Conservation (phyloP, 1,140 invertebrate genomes). For the Coenobita brevimanus region DNA sequence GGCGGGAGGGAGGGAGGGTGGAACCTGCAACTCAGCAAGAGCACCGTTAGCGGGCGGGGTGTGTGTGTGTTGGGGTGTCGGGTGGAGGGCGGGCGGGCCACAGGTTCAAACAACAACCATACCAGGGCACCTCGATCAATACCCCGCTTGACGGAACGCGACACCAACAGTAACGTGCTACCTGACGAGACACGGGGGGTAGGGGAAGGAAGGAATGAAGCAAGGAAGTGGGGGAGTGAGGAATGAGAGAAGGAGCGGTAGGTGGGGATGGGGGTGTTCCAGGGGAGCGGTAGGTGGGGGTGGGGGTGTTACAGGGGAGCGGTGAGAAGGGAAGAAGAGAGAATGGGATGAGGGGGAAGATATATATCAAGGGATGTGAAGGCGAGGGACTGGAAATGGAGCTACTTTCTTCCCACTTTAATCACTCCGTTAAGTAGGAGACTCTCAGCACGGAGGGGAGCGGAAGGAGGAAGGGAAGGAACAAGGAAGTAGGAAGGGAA, state of each 20-base stretch:
- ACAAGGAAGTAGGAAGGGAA: too few relatives aligned
- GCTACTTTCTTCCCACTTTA: too few relatives aligned
- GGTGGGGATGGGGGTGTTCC: background rate
- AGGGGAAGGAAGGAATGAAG: background rate
- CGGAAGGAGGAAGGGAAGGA: too few relatives aligned
- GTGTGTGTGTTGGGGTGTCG: too few relatives aligned
- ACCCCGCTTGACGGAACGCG: background rate
- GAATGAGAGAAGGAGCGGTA: background rate
- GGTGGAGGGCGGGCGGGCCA: background rate
- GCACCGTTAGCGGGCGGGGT: background rate
- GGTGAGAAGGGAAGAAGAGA: too few relatives aligned
- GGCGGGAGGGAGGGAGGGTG: conserved; percentile 7
- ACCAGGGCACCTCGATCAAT: conserved; percentile 18
- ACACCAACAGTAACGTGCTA: conserved; percentile 24
- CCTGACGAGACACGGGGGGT: background rate
- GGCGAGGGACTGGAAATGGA: too few relatives aligned
- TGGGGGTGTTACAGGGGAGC: too few relatives aligned
- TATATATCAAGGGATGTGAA: too few relatives aligned
- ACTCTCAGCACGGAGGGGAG: too few relatives aligned
- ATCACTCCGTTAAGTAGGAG: too few relatives aligned
- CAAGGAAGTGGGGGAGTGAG: background rate
- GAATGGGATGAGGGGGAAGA: too few relatives aligned
- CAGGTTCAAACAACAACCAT: conserved; percentile 21
- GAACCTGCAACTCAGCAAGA: conserved; percentile 51
- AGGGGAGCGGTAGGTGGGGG: too few relatives aligned